These are phyloP conservation scores for Anastrepha obliqua DNA, from an alignment of 1,140 invertebrate genomes.

Conservation along the genomic window DNA sequence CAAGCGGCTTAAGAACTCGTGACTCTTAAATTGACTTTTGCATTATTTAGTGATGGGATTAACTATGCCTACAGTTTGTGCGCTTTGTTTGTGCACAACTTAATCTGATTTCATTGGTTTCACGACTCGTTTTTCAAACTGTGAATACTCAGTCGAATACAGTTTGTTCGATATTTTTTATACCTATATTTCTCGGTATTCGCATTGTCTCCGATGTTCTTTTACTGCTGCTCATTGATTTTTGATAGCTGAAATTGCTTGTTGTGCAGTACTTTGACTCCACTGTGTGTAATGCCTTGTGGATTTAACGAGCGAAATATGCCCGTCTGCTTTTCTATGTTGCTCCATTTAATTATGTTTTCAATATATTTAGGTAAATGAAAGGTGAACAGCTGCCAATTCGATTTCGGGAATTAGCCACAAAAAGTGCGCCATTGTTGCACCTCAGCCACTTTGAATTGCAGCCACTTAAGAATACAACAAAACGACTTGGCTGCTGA, in stretches of 20 bases:
- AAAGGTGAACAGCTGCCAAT: conserved; percentile 19
- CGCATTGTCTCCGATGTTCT: background rate
- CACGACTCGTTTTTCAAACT: background rate
- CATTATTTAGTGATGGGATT: conserved; percentile 44
- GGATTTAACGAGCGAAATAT: conserved; percentile 12
- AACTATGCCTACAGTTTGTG: background rate
- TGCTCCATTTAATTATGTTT: conserved; percentile 48
- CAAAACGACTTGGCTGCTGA: background rate
- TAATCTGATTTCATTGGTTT: background rate
- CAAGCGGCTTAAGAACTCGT: conserved; percentile 37
- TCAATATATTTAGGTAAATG: conserved; percentile 23
- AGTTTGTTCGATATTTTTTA: background rate
- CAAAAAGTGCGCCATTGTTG: conserved; percentile 34
- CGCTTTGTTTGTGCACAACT: background rate
- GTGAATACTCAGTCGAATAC: background rate
- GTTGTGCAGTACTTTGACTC: background rate
- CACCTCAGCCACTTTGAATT: background rate
- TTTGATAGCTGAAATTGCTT: background rate
- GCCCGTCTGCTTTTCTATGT: background rate
- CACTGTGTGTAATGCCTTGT: background rate
- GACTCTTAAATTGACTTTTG: background rate
- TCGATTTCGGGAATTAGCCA: conserved; percentile 10
- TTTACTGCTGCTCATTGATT: conserved; percentile 14
- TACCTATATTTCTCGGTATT: background rate
- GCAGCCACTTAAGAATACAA: background rate